phyloP scores from a whole-genome alignment of 2,113 vertebrate genomes.

The Fregetta grallaria region DNA sequence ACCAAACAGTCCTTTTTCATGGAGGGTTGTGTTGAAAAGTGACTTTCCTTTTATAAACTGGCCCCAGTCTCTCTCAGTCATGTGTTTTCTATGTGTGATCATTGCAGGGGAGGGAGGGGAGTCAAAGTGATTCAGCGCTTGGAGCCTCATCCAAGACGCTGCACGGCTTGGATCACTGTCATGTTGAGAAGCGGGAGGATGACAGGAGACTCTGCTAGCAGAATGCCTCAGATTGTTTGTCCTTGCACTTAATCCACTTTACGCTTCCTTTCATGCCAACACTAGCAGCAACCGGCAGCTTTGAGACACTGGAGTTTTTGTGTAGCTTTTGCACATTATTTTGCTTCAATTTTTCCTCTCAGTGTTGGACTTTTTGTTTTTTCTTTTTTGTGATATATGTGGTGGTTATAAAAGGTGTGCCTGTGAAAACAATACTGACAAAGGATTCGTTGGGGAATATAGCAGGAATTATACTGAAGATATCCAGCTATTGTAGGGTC shows the following conservation, averaged over 20 bases:
- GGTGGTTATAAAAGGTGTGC: slow-evolving; percentile 49
- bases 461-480: background rate
- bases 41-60: slow-evolving; percentile 31
- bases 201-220: slow-evolving; percentile 34
- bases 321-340: slow-evolving; percentile 3
- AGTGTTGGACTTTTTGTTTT: background rate
- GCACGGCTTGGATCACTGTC: slow-evolving; percentile 36
- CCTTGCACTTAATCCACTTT: slow-evolving; percentile 58
- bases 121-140: slow-evolving; percentile 35
- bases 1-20: background rate
- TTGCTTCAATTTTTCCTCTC: slow-evolving; percentile 38
- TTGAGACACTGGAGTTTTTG: slow-evolving; percentile 53
- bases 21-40: background rate
- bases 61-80: background rate
- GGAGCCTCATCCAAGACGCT: slow-evolving; percentile 37
- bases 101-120: background rate
- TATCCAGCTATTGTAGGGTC: slow-evolving; percentile 37
- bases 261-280: slow-evolving; percentile 43
- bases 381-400: slow-evolving; percentile 21
- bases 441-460: background rate
- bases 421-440: slow-evolving; percentile 48
- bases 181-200: slow-evolving; percentile 8
- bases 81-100: background rate
- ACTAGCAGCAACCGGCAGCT: slow-evolving; percentile 46
- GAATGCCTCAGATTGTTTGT: slow-evolving; percentile 49